Evolutionary conservation across 2,888 invertebrate species (phyloP), one percentile per base, ranked within the genome.

Genomic region (Drosophila limbata): DNA sequence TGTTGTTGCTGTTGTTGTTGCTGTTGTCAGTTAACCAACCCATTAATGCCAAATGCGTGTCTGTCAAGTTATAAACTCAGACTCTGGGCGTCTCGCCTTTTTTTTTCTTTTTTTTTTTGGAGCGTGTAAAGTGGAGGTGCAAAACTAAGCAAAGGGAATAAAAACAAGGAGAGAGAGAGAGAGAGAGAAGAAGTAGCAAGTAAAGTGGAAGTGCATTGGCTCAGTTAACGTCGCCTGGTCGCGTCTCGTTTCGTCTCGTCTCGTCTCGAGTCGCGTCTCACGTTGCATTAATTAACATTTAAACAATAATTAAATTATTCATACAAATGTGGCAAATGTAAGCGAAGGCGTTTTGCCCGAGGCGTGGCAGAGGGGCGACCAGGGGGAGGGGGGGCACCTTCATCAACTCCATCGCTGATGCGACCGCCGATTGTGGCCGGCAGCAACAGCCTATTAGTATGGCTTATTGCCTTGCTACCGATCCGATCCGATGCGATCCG

Each of bases 221-320:
- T 77, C 61, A 69, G 67, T 66, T 69, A 50, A 55, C 60, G 44
- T 59, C 25, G 56, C 60, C 51, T 19, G 52, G 21, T 44, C 42
- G 19, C 60, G 47, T 60, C 50, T 53, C 50, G 25, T 15, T 11
- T 50, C 59, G 33, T 28, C 17, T 28, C 57, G 55, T 60, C 42
- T 71, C 69, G 57, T 37, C 15, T 52, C 65, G 31, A 42, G 25
- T 53, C 44, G 77, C 79, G 71, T 67, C 73, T 84, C 88, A 85
- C 85, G 80, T 85, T 90, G 91, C 84, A 90, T 91, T 91, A 91
- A 91, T 91, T 91, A 91, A 91, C 91, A 91, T 91, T 91, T 90
- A 91, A 91, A 91, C 90, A 88, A 90, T 91, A 91, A 91, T 91
- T 91, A 90, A 91, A 91, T 90, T 91, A 91, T 91, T 90, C 91